A percentile compares a stretch with the other conserved stretches of the same genome.
These are phyloP conservation scores for Festucalex cinctus DNA, from an alignment of 2,113 vertebrate species.

Conservation along the genomic window DNA sequence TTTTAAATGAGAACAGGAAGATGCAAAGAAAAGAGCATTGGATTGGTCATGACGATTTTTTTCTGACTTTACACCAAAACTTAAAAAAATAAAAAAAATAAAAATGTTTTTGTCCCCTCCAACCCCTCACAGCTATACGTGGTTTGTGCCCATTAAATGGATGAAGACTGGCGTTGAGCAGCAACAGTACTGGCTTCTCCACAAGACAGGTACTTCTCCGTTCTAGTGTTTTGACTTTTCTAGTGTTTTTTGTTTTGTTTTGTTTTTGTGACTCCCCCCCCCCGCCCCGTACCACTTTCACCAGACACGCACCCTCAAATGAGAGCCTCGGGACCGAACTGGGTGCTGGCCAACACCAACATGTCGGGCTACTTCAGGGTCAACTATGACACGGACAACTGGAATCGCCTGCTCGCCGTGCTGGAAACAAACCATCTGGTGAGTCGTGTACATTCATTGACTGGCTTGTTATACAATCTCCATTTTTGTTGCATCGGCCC, in stretches of 20 bases:
- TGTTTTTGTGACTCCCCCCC: too few species aligned
- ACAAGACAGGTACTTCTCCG: conserved; percentile 56
- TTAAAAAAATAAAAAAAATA: too few species aligned
- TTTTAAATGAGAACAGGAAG: too few species aligned
- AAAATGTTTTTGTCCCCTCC: not conserved
- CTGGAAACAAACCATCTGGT: conserved; percentile 65
- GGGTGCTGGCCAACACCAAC: conserved; percentile 84
- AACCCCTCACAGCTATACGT: conserved; percentile 76
- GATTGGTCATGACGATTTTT: too few species aligned
- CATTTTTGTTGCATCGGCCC: not conserved
- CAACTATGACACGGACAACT: conserved; percentile 88
- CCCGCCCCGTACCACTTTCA: not conserved
- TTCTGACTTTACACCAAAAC: too few species aligned
- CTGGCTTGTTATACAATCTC: not conserved
- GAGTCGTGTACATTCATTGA: conserved; percentile 2
- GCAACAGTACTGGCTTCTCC: conserved; percentile 74
- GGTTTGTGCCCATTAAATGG: conserved; percentile 84
- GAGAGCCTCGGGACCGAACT: conserved; percentile 33
- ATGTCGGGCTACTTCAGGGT: conserved; percentile 86
- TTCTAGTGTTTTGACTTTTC: too few species aligned
- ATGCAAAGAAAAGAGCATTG: too few species aligned
- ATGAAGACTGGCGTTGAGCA: rapidly evolving
- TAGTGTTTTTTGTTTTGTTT: too few species aligned
- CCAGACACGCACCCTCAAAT: conserved; percentile 50
- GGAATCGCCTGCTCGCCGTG: conserved; percentile 74